Percentiles rank a stretch among this genome's conserved stretches.
Evolutionary conservation across 2,797 vertebrate species (phyloP).

Genomic region (Adelosebastes latens): DNA sequence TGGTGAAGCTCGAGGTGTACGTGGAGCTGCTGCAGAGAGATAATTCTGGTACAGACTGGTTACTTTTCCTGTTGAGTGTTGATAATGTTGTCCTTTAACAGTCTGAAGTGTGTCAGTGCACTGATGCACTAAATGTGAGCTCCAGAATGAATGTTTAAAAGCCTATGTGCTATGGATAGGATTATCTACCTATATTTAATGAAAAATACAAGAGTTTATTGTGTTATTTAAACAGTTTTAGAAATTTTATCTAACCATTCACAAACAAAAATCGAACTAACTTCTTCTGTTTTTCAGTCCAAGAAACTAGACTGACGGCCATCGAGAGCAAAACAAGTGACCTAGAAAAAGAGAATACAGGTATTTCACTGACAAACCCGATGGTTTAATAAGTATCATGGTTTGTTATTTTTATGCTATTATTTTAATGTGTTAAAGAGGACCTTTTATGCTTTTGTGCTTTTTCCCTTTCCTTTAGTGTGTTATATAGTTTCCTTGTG

Average conservation of each 20-base stretch:
- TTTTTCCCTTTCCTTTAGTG: too few species aligned
- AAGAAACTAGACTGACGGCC: neutral
- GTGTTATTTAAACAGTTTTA: neutral
- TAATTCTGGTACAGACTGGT: neutral
- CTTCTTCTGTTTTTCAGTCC: neutral
- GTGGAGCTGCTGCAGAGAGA: conserved; percentile 1
- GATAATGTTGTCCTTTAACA: neutral
- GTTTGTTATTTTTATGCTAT: neutral
- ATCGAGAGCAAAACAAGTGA: neutral
- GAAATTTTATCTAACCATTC: neutral
- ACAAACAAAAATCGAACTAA: neutral
- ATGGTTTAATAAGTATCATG: neutral
- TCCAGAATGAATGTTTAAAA: too few species aligned
- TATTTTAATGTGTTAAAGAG: neutral
- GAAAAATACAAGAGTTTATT: neutral
- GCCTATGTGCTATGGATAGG: neutral
- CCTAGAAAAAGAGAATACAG: neutral
- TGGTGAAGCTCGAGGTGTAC: neutral
- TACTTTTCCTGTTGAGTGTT: neutral
- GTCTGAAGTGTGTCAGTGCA: neutral
- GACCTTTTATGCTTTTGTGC: neutral
- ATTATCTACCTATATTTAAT: neutral
- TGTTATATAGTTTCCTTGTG: too few species aligned
- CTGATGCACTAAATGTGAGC: too few species aligned
- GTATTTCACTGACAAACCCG: neutral